Conservation (phyloP, 2,888 invertebrate species). For the Apodemia zela region DNA sequence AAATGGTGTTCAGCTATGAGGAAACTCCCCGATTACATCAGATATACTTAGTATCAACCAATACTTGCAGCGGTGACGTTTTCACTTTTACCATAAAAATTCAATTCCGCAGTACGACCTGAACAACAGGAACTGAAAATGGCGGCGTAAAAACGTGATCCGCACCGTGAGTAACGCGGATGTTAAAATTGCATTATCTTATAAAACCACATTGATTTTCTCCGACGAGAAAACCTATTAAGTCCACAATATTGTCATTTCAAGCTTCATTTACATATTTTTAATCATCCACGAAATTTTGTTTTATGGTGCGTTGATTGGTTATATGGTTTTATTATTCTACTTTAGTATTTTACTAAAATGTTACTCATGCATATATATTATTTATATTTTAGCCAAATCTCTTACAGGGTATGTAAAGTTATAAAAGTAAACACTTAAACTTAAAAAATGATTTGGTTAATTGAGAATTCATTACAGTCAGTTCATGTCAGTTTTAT, state of each 20-base stretch:
- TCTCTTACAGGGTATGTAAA: no score
- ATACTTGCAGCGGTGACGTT: constrained; percentile 42
- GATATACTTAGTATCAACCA: constrained; percentile 29
- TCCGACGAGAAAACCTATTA: constrained; percentile 12
- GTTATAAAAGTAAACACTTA: no score
- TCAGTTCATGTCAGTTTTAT: no score
- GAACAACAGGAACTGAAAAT: constrained; percentile 52
- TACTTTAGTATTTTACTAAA: not conserved
- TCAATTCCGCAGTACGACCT: constrained; percentile 48
- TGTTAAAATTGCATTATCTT: constrained; percentile 33
- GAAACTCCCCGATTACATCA: constrained; percentile 27
- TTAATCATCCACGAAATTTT: not conserved
- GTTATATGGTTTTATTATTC: not conserved
- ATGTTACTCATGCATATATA: no score
- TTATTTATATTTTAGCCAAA: no score
- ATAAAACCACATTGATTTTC: constrained; percentile 14
- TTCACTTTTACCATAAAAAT: constrained; percentile 69
- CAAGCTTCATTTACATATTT: constrained; percentile 4
- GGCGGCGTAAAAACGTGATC: constrained; percentile 58
- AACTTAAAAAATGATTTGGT: no score
- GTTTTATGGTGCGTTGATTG: not conserved
- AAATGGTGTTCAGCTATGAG: constrained; percentile 18
- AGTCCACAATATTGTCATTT: constrained; percentile 10
- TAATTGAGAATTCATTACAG: no score
- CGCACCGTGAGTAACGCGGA: constrained; percentile 58